phyloP scores from a whole-genome alignment of 2,113 vertebrate genomes.

The Bettongia penicillata region DNA sequence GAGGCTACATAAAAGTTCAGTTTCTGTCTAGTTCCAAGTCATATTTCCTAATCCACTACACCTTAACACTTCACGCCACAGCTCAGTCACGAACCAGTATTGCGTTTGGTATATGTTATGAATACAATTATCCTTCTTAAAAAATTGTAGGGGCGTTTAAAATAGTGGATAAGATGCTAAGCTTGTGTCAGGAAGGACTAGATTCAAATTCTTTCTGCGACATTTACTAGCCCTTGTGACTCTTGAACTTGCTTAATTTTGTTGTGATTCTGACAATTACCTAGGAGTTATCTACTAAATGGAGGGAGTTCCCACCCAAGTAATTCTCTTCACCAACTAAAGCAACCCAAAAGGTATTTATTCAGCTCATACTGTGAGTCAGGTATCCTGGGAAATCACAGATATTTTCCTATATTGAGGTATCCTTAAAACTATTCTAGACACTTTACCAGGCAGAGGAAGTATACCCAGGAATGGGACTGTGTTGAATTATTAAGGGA shows the following conservation, averaged over 20 bases:
- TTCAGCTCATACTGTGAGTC: background rate
- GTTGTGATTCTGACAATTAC: background rate
- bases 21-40: background rate
- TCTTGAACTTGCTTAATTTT: background rate
- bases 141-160: background rate
- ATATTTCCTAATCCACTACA: background rate
- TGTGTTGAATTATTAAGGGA: background rate
- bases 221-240: background rate
- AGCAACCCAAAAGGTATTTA: background rate
- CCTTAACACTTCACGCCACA: background rate
- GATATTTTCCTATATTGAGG: background rate
- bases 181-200: background rate
- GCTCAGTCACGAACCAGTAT: background rate
- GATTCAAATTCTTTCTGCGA: background rate
- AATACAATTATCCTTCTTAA: background rate
- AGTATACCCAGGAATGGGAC: background rate
- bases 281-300: background rate
- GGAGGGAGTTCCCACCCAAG: background rate
- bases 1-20: background rate
- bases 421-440: slow-evolving; percentile 12
- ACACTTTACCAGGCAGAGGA: slow-evolving; percentile 13
- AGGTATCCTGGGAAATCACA: background rate
- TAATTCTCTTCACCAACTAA: background rate
- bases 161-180: background rate
- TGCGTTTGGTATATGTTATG: background rate